Percentiles rank a stretch among this genome's conserved stretches.
Conservation (phyloP, 2,113 vertebrate species). For the Antigone vipio region DNA sequence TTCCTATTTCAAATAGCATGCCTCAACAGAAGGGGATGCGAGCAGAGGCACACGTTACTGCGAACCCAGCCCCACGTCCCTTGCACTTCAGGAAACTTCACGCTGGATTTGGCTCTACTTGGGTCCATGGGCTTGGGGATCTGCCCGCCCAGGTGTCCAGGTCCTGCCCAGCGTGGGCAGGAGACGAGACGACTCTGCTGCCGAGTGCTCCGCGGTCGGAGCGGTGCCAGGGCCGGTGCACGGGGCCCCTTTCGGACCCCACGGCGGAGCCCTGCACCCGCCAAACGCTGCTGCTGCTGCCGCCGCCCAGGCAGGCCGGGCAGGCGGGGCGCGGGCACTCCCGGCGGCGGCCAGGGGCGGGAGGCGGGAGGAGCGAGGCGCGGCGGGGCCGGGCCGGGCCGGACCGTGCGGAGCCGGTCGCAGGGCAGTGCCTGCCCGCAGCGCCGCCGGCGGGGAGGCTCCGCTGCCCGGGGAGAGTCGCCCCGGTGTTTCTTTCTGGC, state of each 20-base stretch:
- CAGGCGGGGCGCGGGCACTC: neutral
- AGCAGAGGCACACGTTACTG: neutral
- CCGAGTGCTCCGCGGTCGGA: neutral
- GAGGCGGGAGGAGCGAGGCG: neutral
- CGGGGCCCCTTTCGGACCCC: neutral
- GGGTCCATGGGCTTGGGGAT: no score
- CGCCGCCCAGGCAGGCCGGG: neutral
- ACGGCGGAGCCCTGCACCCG: no score
- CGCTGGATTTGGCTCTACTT: fast-evolving
- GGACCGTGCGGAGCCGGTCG: no score
- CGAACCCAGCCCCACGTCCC: fast-evolving
- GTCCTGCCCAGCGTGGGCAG: fast-evolving
- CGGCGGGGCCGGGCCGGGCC: no score
- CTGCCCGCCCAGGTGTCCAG: fast-evolving
- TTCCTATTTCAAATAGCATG: fast-evolving
- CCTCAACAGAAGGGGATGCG: fast-evolving
- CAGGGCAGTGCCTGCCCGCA: neutral
- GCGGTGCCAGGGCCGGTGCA: neutral
- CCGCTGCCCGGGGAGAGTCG: neutral
- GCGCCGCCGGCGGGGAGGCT: neutral
- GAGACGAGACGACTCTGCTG: fast-evolving
- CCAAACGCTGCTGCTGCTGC: neutral
- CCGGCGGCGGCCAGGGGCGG: neutral
- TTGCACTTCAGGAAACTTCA: fast-evolving
- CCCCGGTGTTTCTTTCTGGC: neutral